phyloP scores from a whole-genome alignment of 1,140 invertebrate species.

The Matsumurasca onukii region DNA sequence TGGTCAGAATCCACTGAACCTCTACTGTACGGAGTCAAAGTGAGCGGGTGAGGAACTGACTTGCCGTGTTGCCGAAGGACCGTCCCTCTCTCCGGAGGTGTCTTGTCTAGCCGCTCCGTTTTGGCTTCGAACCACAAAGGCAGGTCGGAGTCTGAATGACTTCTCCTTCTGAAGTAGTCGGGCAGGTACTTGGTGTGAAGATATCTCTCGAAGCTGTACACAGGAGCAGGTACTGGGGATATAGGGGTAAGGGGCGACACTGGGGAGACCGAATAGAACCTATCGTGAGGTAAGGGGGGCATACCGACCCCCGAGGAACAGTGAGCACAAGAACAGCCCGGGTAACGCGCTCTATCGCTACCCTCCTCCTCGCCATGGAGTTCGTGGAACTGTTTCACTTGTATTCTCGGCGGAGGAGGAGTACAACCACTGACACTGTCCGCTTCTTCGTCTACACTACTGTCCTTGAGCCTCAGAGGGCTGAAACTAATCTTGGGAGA shows the following conservation, averaged over 20 bases:
- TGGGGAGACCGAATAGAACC: conserved; percentile 59
- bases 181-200: conserved; percentile 72
- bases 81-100: conserved; percentile 1
- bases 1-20: conserved; percentile 50
- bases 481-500: conserved; percentile 59
- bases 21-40: conserved; percentile 27
- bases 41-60: conserved; percentile 44
- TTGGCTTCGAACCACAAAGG: conserved; percentile 55
- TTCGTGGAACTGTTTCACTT: conserved; percentile 40
- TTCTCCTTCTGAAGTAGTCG: conserved; percentile 63
- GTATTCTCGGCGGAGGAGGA: conserved; percentile 42
- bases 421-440: conserved; percentile 30
- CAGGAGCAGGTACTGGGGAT: conserved; percentile 52
- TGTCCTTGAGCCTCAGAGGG: conserved; percentile 57
- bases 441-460: conserved; percentile 51
- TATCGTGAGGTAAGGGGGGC: conserved; percentile 53
- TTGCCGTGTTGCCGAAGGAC: conserved; percentile 21
- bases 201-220: conserved; percentile 67
- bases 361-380: conserved; percentile 36
- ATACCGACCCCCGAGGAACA: conserved; percentile 37
- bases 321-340: conserved; percentile 49
- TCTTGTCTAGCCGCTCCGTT: conserved; percentile 41
- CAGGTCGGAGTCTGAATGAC: conserved; percentile 74
- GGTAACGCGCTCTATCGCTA: conserved; percentile 48
- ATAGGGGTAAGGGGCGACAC: conserved; percentile 58